Conservation (phyloP, 1,140 invertebrate species). For the Pogonus chalceus region DNA sequence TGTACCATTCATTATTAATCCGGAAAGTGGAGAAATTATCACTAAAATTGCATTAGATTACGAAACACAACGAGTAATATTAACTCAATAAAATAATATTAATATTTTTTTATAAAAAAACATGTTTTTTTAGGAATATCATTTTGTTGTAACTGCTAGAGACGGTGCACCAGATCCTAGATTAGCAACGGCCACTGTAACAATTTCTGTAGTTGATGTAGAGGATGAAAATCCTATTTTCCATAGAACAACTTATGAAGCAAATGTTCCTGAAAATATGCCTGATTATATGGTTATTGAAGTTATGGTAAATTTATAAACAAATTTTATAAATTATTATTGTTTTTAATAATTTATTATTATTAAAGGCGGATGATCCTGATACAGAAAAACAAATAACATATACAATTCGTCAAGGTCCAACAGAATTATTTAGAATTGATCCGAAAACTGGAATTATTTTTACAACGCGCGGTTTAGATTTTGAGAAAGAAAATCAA, state of each 20-base stretch:
- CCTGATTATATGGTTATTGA: conserved; percentile 63
- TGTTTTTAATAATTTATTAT: conserved; percentile 18
- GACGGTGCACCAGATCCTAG: conserved; percentile 78
- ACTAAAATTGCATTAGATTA: conserved; percentile 73
- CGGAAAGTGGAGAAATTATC: conserved; percentile 64
- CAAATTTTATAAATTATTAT: conserved; percentile 8
- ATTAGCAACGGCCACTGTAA: conserved; percentile 76
- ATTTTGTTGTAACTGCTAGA: conserved; percentile 78
- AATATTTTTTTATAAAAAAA: neutral
- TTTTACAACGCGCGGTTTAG: conserved; percentile 60
- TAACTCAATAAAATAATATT: neutral
- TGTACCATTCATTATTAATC: conserved; percentile 69
- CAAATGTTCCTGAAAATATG: conserved; percentile 72
- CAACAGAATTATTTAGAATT: conserved; percentile 70
- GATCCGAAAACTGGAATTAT: conserved; percentile 69
- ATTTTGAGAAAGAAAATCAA: conserved; percentile 64
- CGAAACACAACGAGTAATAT: conserved; percentile 61
- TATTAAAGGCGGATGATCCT: conserved; percentile 57
- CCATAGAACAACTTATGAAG: conserved; percentile 57
- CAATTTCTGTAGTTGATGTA: conserved; percentile 65
- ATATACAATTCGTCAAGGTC: conserved; percentile 72
- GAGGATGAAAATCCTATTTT: conserved; percentile 81
- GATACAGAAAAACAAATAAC: conserved; percentile 72
- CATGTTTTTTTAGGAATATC: conserved; percentile 45
- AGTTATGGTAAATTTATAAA: conserved; percentile 45